Evolutionary conservation across 2,888 invertebrate genomes (phyloP).

Genomic region (Orthonevra nobilis): DNA sequence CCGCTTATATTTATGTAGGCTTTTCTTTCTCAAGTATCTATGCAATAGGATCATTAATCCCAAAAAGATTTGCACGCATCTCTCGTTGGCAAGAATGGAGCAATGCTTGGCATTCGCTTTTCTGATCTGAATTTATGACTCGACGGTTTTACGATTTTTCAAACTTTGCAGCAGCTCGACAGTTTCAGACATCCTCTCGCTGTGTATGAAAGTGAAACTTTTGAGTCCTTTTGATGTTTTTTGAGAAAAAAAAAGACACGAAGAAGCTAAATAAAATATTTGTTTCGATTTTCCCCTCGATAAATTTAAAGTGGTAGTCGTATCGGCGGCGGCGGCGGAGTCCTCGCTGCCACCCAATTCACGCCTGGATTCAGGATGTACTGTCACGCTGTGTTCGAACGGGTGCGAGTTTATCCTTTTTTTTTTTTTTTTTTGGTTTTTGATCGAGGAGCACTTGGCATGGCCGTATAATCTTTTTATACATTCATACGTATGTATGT

Average conservation of each 20-base stretch:
- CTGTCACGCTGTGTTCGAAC: constrained; percentile 42
- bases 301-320: constrained; percentile 65
- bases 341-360: no score
- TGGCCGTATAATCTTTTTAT: constrained; percentile 63
- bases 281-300: constrained; percentile 69
- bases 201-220: constrained; percentile 43
- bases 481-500: no score
- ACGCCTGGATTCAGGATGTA: no score
- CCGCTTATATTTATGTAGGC: no score
- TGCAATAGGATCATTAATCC: constrained; percentile 50
- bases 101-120: constrained; percentile 19
- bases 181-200: constrained; percentile 30
- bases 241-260: no score
- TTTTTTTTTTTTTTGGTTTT: not conserved
- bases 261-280: constrained; percentile 60
- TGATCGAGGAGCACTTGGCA: constrained; percentile 34
- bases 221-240: constrained; percentile 51
- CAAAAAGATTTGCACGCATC: constrained; percentile 59
- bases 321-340: no score
- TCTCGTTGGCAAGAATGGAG: constrained; percentile 22
- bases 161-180: constrained; percentile 67
- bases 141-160: constrained; percentile 62
- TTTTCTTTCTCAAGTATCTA: constrained; percentile 25
- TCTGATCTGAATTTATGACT: constrained; percentile 45
- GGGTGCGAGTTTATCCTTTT: constrained; percentile 32